phyloP scores from a whole-genome alignment of 2,888 invertebrate species.

The Philereme vetulata region DNA sequence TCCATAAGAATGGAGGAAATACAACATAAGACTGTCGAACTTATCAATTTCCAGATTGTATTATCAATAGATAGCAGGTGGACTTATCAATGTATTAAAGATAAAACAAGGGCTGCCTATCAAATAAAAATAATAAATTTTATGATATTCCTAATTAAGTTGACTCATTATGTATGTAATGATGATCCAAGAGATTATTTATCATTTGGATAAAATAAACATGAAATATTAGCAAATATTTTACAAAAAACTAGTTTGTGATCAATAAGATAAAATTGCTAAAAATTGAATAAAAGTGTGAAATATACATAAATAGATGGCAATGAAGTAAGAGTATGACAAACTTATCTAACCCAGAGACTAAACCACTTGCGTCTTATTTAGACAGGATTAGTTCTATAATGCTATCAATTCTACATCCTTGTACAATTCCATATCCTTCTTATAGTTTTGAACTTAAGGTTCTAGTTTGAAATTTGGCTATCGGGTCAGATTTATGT shows the following conservation, averaged over 20 bases:
- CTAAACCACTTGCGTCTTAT: too few relatives aligned
- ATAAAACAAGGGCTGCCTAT: slow-evolving; percentile 49
- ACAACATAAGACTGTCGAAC: slow-evolving; percentile 54
- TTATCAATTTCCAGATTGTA: slow-evolving; percentile 65
- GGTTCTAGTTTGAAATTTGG: too few relatives aligned
- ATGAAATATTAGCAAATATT: not conserved
- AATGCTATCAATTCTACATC: too few relatives aligned
- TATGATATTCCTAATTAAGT: slow-evolving; percentile 34
- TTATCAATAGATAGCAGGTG: slow-evolving; percentile 64
- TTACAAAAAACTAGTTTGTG: not conserved
- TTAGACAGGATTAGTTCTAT: too few relatives aligned
- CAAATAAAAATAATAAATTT: slow-evolving; percentile 39
- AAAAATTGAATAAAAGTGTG: too few relatives aligned
- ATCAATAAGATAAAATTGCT: not conserved
- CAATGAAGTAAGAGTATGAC: too few relatives aligned
- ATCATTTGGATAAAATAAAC: not conserved
- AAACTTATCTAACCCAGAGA: too few relatives aligned
- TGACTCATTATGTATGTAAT: slow-evolving; percentile 8
- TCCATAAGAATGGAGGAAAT: slow-evolving; percentile 48
- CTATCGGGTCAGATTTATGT: too few relatives aligned
- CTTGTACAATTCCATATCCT: too few relatives aligned
- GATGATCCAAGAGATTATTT: slow-evolving; percentile 1
- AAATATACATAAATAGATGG: too few relatives aligned
- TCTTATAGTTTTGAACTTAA: too few relatives aligned
- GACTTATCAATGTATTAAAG: slow-evolving; percentile 61